Conservation (phyloP, 2,113 vertebrate species). For the Stegastes partitus region DNA sequence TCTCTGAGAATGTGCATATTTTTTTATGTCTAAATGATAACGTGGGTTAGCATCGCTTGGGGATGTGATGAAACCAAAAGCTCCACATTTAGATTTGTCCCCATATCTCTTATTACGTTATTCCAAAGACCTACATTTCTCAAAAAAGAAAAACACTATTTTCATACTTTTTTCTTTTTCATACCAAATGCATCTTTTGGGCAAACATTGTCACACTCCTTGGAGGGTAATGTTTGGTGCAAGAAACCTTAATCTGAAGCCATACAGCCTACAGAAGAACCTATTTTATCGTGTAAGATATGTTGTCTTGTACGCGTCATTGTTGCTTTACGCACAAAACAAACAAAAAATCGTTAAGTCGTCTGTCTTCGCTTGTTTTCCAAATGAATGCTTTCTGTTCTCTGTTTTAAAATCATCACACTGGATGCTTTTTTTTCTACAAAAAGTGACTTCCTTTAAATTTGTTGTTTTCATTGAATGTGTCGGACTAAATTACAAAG, state of each 20-base stretch:
- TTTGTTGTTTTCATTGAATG: neutral
- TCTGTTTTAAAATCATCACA: neutral
- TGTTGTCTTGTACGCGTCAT: neutral
- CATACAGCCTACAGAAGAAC: conserved; percentile 68
- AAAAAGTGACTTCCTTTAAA: neutral
- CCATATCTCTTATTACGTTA: conserved; percentile 12
- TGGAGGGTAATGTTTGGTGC: conserved; percentile 49
- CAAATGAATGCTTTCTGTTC: conserved; percentile 5
- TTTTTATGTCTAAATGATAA: conserved; percentile 7
- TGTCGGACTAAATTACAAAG: conserved; percentile 8
- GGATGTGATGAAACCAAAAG: conserved; percentile 6
- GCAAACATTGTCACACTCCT: conserved; percentile 47
- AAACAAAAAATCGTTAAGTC: conserved; percentile 2
- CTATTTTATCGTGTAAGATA: conserved; percentile 3
- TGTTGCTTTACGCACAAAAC: conserved; percentile 10
- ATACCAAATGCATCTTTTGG: conserved; percentile 46
- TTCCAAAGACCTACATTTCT: conserved; percentile 59
- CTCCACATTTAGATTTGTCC: neutral
- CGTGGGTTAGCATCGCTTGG: neutral
- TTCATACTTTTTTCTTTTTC: conserved; percentile 61
- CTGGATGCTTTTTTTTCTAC: conserved; percentile 1
- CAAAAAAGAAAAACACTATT: conserved; percentile 39
- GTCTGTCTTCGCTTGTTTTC: neutral
- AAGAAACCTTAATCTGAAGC: conserved; percentile 58
- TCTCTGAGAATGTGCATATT: neutral